Evolutionary conservation across 2,888 invertebrate species (phyloP).

Genomic region (Papilio protenor): DNA sequence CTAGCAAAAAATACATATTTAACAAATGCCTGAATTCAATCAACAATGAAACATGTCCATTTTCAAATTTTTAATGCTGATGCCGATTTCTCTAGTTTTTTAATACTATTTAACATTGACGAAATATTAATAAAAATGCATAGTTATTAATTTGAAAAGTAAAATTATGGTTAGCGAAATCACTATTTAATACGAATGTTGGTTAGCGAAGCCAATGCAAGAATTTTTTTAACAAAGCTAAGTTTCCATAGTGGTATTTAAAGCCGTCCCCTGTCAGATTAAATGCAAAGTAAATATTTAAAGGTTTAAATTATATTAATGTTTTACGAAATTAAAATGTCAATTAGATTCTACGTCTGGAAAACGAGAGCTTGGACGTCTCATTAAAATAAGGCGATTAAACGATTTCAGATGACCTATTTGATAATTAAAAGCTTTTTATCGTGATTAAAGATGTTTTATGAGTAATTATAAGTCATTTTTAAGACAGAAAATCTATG

Average conservation of each 20-base stretch:
- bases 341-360: not conserved
- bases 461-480: not conserved
- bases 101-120: too few species aligned
- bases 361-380: not conserved
- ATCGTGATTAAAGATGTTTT: not conserved
- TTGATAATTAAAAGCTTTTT: not conserved
- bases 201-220: too few species aligned
- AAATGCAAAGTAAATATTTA: constrained; percentile 6
- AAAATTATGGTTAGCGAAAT: too few species aligned
- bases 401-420: constrained; percentile 16
- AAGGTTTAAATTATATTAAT: not conserved
- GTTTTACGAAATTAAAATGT: not conserved
- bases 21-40: constrained; percentile 51
- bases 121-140: too few species aligned
- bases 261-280: not conserved
- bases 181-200: too few species aligned
- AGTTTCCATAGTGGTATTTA: too few species aligned
- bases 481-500: not conserved
- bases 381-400: constrained; percentile 21
- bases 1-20: constrained; percentile 71
- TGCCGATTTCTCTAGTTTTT: too few species aligned
- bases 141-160: too few species aligned
- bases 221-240: too few species aligned
- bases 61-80: too few species aligned
- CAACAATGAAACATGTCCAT: too few species aligned